Base-by-base conservation (phyloP, 2,113 vertebrate genomes). In the Silurus asotus region DNA sequence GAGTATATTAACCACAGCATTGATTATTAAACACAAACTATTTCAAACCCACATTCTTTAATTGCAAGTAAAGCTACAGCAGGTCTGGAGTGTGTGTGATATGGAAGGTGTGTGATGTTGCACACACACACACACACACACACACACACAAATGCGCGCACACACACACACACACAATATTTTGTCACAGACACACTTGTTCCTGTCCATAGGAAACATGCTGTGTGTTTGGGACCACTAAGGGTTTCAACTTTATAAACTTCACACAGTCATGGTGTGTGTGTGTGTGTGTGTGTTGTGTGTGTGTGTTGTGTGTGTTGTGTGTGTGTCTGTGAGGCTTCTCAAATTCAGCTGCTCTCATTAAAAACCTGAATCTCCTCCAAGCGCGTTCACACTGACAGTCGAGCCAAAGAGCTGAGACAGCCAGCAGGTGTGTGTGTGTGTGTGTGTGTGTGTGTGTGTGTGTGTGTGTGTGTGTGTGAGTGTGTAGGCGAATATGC, bases 381-480 rank as follows among this genome's bases (percentile, higher is more conserved):
- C 69, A 70, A 70, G 69, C 1, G 61, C 7, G 0, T 70, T 70
- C 69, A 45, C 37, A 70, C 69, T 72, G 37, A 28, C 25, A 58
- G 76, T 51, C 23, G 45, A 70, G 20, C 65, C 56, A 77, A 48
- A 7, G 25, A 48, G 23, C 62, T 80, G 8, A 48, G 37, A 67
- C 64, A 25, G 11, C 64, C 64, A 28, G 64, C 55, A 13, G 55
- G 55, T 51, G 70, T 76, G 70, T 5, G 48, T 59, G 58, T 76
- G n/a, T 59, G 62, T 77, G 56, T 87, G 62, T 76, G 69, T 80
- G 25, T 56, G 58, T 87, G 78, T 69, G 59, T 58, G 74, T 53
- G 74, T 79, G 69, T 84, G 69, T 76, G 37, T 49, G 58, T 45
- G 84, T 89, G 90, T 87, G 74, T 89, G 64, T 75, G 48, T 76